Base-by-base conservation (phyloP, 2,888 invertebrate species). In the Scaptodrosophila latifasciaeformis region DNA sequence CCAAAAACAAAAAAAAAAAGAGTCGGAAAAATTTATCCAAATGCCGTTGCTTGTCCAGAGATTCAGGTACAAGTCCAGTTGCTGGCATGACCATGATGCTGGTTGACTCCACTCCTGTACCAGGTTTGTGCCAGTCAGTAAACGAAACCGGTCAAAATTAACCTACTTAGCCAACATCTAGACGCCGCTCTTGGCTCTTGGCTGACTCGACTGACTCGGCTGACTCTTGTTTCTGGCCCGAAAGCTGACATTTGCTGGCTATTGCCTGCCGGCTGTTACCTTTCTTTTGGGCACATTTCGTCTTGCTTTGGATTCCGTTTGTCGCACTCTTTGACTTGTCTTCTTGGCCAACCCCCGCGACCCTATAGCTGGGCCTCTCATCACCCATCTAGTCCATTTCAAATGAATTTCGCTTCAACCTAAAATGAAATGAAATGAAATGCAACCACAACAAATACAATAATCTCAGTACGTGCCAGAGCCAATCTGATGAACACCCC, bases 111-210 rank as follows among this genome's bases (percentile, higher is more conserved):
- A 19, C 45, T 31, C 19, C 18, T 19, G 17, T n/a, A n/a, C 18
- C 24, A 13, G 13, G 3, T 30, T 24, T 4, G 37, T 45, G 19
- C 48, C 4, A 7, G 30, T 21, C 13, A 7, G 37, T 17, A 15
- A 17, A 19, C 58, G n/a, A 76, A 78, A 78, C 77, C 82, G 82
- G 82, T 82, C 63, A 78, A 78, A 78, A 78, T 82, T 78, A 78
- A 78, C 78, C 78, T 82, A 78, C 82, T 82, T 82, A 71, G 55
- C 61, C 61, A 65, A 66, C 46, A 57, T 58, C n/a, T n/a, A n/a
- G n/a, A n/a, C 49, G 62, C 49, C 31, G 49, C 48, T 46, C 39
- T 37, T 58, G 44, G 48, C 21, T 37, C 45, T 50, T 24, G 17
- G 35, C n/a, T n/a, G 21, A 15, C 34, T 31, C 34, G 35, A 42